Evolutionary conservation across 2,113 vertebrate species (phyloP).

Genomic region (Poecile atricapillus): DNA sequence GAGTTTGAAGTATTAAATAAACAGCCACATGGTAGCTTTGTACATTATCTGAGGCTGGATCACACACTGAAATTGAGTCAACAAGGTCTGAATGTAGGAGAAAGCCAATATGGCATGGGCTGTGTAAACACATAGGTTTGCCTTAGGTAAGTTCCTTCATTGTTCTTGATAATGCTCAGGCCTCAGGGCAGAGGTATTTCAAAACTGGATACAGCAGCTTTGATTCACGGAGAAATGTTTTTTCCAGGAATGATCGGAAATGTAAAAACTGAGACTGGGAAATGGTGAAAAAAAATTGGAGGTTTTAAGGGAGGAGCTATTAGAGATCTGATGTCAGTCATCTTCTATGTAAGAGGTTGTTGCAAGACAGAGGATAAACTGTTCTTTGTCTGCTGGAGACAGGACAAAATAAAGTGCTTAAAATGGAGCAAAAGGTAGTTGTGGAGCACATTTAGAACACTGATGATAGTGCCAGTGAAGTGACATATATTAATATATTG

Average conservation of each 20-base stretch:
- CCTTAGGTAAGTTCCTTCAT: background rate
- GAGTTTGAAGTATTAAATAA: slow-evolving; percentile 31
- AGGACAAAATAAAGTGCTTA: background rate
- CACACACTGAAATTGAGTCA: background rate
- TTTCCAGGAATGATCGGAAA: background rate
- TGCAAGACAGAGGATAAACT: background rate
- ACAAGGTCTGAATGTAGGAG: background rate
- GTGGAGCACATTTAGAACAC: background rate
- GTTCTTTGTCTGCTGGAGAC: background rate
- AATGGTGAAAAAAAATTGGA: background rate
- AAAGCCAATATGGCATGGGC: slow-evolving; percentile 18
- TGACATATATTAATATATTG: background rate
- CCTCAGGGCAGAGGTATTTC: background rate
- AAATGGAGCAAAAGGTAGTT: background rate
- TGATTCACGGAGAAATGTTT: background rate
- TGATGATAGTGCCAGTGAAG: background rate
- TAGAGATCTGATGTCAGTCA: background rate
- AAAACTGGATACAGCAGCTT: background rate
- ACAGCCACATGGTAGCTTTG: slow-evolving; percentile 20
- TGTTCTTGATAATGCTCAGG: background rate
- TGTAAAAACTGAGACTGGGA: background rate
- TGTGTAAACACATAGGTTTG: slow-evolving; percentile 20
- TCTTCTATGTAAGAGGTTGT: background rate
- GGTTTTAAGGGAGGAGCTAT: background rate
- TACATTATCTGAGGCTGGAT: background rate